A percentile compares a stretch with the other conserved stretches of the same genome.
Evolutionary conservation across 2,113 vertebrate genomes (phyloP).

Genomic region (Prunella himalayana): DNA sequence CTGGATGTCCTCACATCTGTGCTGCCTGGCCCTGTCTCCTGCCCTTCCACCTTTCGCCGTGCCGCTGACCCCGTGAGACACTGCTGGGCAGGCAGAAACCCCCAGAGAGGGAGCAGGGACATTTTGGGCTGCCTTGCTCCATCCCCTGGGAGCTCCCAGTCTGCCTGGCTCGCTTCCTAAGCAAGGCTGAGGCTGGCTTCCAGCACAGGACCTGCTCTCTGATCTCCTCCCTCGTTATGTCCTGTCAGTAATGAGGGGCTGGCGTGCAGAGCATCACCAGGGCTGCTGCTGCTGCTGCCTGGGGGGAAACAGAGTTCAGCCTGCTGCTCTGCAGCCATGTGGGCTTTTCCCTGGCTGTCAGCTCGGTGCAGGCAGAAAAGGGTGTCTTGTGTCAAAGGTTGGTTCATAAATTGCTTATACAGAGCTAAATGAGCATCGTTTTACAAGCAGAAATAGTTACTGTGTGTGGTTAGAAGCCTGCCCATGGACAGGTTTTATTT

Average conservation of each 20-base stretch:
- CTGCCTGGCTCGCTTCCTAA: neutral
- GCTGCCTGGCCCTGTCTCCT: neutral
- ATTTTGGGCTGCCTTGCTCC: neutral
- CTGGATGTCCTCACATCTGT: neutral
- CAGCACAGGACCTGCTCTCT: neutral
- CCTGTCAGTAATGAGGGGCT: neutral
- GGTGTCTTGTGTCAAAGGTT: neutral
- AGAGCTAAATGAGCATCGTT: neutral
- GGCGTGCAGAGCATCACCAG: neutral
- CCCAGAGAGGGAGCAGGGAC: neutral
- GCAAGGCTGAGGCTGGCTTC: neutral
- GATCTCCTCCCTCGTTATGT: neutral
- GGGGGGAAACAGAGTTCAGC: neutral
- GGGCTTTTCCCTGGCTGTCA: neutral
- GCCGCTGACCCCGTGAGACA: rapidly evolving
- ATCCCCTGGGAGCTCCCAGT: neutral
- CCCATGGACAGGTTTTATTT: neutral
- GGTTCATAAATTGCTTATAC: neutral
- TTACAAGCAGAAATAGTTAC: neutral
- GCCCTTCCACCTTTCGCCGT: neutral
- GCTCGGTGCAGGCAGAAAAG: neutral
- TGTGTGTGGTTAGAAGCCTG: neutral
- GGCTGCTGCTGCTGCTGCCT: neutral
- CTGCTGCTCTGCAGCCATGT: neutral
- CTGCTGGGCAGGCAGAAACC: neutral